Percentiles rank a stretch among this genome's conserved stretches.
phyloP scores from a whole-genome alignment of 2,113 vertebrate genomes.

The Poeciliopsis turrubarensis region DNA sequence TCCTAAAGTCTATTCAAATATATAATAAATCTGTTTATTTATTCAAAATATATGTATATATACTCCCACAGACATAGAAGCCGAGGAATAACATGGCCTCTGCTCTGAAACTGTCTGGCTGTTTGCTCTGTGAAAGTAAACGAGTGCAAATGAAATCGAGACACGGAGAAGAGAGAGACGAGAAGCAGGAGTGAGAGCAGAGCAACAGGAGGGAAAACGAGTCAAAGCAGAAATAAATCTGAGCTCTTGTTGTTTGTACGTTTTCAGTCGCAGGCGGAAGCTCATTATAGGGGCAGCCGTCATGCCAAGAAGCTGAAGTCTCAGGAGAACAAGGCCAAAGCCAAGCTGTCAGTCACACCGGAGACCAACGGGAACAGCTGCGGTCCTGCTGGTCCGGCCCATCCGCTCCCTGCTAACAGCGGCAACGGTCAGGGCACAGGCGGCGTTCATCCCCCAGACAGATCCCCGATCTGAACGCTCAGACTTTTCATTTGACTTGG shows the following conservation, averaged over 20 bases:
- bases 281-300: conserved; percentile 99
- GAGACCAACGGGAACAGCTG: conserved; percentile 82
- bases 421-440: conserved; percentile 56
- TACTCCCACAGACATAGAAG: too few relatives aligned
- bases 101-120: neutral
- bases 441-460: neutral
- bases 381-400: conserved; percentile 78
- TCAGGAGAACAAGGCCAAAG: conserved; percentile 95
- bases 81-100: too few relatives aligned
- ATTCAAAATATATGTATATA: too few relatives aligned
- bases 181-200: neutral
- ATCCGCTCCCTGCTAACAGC: conserved; percentile 18
- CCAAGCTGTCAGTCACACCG: conserved; percentile 86
- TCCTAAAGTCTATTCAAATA: too few relatives aligned
- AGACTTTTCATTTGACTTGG: neutral
- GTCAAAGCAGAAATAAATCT: neutral
- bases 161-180: too few relatives aligned
- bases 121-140: neutral
- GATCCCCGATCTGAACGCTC: neutral
- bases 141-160: neutral
- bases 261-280: conserved; percentile 87
- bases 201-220: neutral
- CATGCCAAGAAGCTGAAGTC: conserved; percentile 99
- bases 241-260: neutral
- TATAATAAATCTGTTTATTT: too few relatives aligned